Base-by-base conservation (phyloP, 23 tunicate genomes). In the Phallusia fumigata region DNA sequence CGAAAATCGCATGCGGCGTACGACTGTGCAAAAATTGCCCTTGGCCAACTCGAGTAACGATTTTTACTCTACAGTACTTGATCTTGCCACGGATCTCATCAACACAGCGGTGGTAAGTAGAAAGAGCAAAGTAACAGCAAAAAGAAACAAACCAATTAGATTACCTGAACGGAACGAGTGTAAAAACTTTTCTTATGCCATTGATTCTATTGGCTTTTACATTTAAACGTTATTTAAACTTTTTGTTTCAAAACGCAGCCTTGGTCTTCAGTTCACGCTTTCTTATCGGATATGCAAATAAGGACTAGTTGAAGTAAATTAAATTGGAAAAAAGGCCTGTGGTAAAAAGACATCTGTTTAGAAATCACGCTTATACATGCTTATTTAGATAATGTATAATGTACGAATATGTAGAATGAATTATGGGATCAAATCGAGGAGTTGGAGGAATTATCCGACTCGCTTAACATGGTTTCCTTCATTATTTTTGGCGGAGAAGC, bases 21-120 rank as follows among this genome's bases (percentile, higher is more conserved):
- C 79, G 18, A 83, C 79, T 40, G 52, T 88, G 21, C 93, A 88
- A 40, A 82, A 76, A 24, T 81, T 88, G 26, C 91, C 91, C 65
- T 6, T 51, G 45, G 15, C 26, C 26, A 28, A 64, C 77, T 30
- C 45, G 35, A 35, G 30, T 80, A 19, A 32, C 36, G 16, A 21
- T 19, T 30, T 24, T 33, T 30, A 31, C 30, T 16, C 19, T 0
- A 35, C 30, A 0, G 72, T 52, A 21, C 53, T 52, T 35, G 45
- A 47, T n/a, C 74, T 75, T 0, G 65, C 82, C 33, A 26, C 31
- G 19, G 65, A 58, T 30, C 58, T 84, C 19, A 84, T 84, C 28
- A 77, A 84, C 52, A 35, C 31, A 28, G 83, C 83, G 3, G 52
- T 79, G 83, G 83, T 79, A 35, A 35, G 73, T 24, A 6, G 26